Evolutionary conservation across 2,888 invertebrate species (phyloP), one percentile per base, ranked within the genome.

Genomic region (Laothoe populi): DNA sequence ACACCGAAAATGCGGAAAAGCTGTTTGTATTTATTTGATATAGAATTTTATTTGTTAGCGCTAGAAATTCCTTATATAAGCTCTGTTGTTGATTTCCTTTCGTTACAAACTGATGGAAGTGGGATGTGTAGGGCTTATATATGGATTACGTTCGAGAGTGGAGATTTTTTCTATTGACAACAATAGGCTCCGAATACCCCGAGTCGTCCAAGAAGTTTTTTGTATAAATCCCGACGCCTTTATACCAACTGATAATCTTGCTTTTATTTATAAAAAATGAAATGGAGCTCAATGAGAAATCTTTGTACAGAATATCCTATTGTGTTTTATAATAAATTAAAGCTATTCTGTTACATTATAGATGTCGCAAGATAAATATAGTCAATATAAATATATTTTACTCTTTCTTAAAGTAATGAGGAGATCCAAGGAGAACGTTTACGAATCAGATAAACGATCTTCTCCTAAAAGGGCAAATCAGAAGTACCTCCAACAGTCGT

Each of bases 191-290:
- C 19, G 26, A 21, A 64, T 59, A 59, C 38, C 64, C 11, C 19
- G 19, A 35, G 53, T 19, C 35, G 35, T 53, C 31, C 53, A 40
- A 63, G 59, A 59, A 67, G 68, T 65, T 66, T 71, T 72, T 72
- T 74, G 75, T 75, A 65, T 61, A 67, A 65, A 66, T 61, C 42
- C 53, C 65, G 67, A 64, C 65, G 63, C 65, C 68, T 67, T 68
- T 62, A 19, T 53, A 19, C 53, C 35, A 19, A 19, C 62, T 59
- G 62, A 65, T 60, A 63, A 60, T 44, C 63, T 59, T 53, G 35
- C 46, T 53, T 60, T 53, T 65, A 64, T 63, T 62, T 59, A 58
- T 53, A 46, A 57, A 40, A 64, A 57, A 60, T 42, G 40, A 31
- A 40, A 19, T 57, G 35, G 53, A 53, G 19, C 53, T 19, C 53